Percentiles rank a stretch among this genome's conserved stretches.
Evolutionary conservation across 2,888 invertebrate genomes (phyloP).

Genomic region (Phyllotreta striolata): DNA sequence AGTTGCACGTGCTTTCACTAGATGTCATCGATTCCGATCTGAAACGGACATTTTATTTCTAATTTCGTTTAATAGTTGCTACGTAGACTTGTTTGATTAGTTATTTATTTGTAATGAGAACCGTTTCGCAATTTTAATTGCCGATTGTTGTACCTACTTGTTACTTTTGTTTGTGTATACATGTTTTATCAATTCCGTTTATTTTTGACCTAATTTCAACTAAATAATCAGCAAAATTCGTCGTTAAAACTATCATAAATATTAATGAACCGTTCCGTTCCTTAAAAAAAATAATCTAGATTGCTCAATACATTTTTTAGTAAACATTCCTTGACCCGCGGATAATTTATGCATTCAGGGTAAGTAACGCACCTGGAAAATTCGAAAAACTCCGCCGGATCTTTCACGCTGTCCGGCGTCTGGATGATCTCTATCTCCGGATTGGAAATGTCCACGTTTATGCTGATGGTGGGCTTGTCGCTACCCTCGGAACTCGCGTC

Average conservation of each 20-base stretch:
- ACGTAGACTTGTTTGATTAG: no score
- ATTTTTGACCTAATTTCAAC: no score
- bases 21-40: conserved; percentile 72
- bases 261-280: no score
- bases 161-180: no score
- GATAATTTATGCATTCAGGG: neutral
- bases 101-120: no score
- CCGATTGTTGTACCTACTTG: no score
- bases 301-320: neutral
- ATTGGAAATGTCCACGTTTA: conserved; percentile 69
- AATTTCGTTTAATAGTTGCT: no score
- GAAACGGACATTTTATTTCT: neutral
- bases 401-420: conserved; percentile 67
- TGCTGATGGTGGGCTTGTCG: conserved; percentile 57
- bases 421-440: conserved; percentile 77
- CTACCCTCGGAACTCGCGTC: conserved; percentile 55
- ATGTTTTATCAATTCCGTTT: no score
- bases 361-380: conserved; percentile 60
- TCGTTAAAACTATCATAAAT: no score
- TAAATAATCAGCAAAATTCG: no score
- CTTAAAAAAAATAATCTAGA: no score
- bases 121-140: no score
- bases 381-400: conserved; percentile 62
- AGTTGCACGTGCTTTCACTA: conserved; percentile 77
- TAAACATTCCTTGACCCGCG: neutral